Percentiles rank a stretch among this genome's conserved stretches.
phyloP scores from a whole-genome alignment of 2,888 invertebrate species.

The Anaspis maculata region DNA sequence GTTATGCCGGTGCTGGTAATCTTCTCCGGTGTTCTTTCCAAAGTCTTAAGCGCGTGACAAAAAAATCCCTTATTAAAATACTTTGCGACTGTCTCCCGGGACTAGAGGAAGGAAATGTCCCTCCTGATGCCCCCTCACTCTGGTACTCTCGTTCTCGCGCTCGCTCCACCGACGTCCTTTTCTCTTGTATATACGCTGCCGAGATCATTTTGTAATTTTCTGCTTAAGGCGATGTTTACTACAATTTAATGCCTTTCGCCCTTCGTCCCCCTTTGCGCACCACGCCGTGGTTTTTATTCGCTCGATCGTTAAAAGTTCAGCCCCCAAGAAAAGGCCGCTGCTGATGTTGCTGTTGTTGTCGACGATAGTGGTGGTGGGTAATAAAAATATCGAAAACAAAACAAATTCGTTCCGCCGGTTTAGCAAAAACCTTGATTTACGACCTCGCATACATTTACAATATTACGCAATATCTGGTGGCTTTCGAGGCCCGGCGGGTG shows the following conservation, averaged over 20 bases:
- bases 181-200: too few relatives aligned
- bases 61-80: conserved; percentile 41
- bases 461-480: conserved; percentile 15
- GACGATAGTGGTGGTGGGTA: too few relatives aligned
- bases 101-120: conserved; percentile 6
- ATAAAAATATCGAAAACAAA: too few relatives aligned
- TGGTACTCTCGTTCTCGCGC: too few relatives aligned
- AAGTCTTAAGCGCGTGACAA: conserved; percentile 36
- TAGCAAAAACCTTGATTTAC: conserved; percentile 14
- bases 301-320: too few relatives aligned
- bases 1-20: conserved; percentile 29
- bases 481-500: conserved; percentile 1
- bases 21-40: conserved; percentile 27
- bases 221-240: conserved; percentile 28
- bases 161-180: too few relatives aligned
- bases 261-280: too few relatives aligned
- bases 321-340: too few relatives aligned
- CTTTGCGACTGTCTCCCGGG: conserved; percentile 31
- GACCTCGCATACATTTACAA: conserved; percentile 18
- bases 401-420: not conserved
- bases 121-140: conserved; percentile 19
- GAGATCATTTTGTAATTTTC: conserved; percentile 34
- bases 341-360: too few relatives aligned
- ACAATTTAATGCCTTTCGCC: conserved; percentile 20
- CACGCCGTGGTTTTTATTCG: too few relatives aligned